Evolutionary conservation across 2,888 invertebrate species (phyloP), one percentile per base, ranked within the genome.

Genomic region (Mactromeris polynyma): DNA sequence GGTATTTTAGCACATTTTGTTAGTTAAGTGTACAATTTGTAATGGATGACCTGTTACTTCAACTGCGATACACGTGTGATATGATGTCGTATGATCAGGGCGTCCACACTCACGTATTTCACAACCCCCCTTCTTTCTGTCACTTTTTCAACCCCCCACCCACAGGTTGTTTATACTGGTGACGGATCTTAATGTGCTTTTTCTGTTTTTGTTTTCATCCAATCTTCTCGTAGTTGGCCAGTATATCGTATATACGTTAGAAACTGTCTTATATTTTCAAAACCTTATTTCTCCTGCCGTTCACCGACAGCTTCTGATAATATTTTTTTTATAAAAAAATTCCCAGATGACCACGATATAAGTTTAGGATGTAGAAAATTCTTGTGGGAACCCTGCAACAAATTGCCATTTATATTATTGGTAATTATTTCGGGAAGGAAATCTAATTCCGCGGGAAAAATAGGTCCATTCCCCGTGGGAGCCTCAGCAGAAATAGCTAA

Each of bases 141-240:
- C 73, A 73, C 58, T 21, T 58, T 58, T 33, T 73, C 73, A 73
- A 33, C 17, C 9, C 31, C 73, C 73, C n/a, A n/a, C 11, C 73
- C 73, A 73, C 73, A 17, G 36, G 9, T 14, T 73, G 69, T 31
- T 58, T 73, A 73, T 33, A 26, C 17, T 33, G 73, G 73, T 73
- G 73, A 36, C 33, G 73, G 73, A 36, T 19, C 33, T 31, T n/a
- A 33, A 69, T 7, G 33, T 73, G 73, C 73, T 73, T 73, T 73
- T 33, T 64, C 58, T 64, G 26, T 73, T 36, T 73, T 73, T 33
- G 33, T 73, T 73, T 73, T 73, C 73, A 73, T 73, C 36, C 73
- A 73, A 33, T 73, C 31, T 73, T 31, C 73, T 33, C 9, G 73
- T 73, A 73, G 73, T 17, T 36, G 73, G 36, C 73, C 73, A 58